Evolutionary conservation across 92 coral and sea anemone genomes (phyloP).

Genomic region (Epizoanthus fatuus): DNA sequence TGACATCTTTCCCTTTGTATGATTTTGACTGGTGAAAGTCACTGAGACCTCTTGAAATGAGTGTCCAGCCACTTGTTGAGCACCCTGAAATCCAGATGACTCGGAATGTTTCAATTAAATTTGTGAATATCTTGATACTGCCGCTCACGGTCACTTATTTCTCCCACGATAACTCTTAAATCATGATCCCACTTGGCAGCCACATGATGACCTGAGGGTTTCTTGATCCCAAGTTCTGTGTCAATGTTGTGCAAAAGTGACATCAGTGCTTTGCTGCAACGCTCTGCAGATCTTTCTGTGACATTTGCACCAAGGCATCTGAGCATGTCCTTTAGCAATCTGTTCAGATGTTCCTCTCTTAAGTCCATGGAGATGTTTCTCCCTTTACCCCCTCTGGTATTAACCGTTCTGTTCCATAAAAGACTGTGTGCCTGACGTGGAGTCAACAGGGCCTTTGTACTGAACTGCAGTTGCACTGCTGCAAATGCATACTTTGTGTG

Average conservation of each 20-base stretch:
- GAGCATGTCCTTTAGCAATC: conserved; percentile 24
- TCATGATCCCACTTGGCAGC: conserved; percentile 9
- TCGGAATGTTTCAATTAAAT: conserved; percentile 6
- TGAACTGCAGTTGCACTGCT: conserved; percentile 56
- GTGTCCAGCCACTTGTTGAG: conserved; percentile 5
- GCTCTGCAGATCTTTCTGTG: conserved; percentile 9
- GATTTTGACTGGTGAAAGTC: too few species aligned
- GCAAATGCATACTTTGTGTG: conserved; percentile 77
- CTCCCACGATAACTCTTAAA: background rate
- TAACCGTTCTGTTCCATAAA: conserved; percentile 70
- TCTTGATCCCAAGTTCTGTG: conserved; percentile 28
- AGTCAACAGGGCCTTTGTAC: conserved; percentile 31
- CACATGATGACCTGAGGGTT: conserved; percentile 24
- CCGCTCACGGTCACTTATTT: background rate
- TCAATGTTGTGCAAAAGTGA: conserved; percentile 14
- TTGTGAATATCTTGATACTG: conserved; percentile 21
- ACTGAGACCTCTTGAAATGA: background rate
- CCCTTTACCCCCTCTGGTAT: conserved; percentile 57
- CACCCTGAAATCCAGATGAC: conserved; percentile 4
- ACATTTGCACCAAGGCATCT: conserved; percentile 34
- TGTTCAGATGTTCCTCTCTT: conserved; percentile 38
- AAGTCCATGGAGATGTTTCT: conserved; percentile 62
- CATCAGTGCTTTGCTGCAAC: conserved; percentile 27
- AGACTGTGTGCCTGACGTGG: conserved; percentile 61
- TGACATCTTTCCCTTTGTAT: too few species aligned